These are phyloP conservation scores for Delia radicum DNA, from an alignment of 1,140 invertebrate genomes.

Conservation along the genomic window DNA sequence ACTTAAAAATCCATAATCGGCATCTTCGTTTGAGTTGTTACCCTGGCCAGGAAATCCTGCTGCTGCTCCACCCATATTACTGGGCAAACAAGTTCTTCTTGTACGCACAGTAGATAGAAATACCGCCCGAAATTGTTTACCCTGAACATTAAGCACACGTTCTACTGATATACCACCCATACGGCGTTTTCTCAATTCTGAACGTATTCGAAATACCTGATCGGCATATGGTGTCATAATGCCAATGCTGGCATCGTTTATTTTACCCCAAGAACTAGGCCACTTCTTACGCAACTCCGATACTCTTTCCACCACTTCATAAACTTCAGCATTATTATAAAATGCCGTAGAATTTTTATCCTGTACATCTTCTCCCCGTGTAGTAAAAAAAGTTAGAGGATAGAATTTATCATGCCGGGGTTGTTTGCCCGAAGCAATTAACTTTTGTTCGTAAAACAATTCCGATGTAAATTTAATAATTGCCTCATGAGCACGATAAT, in stretches of 20 bases:
- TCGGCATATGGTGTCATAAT: slow-evolving; percentile 86
- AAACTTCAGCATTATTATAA: slow-evolving; percentile 82
- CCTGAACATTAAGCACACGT: slow-evolving; percentile 84
- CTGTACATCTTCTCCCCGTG: slow-evolving; percentile 74
- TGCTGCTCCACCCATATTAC: slow-evolving; percentile 26
- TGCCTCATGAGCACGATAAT: slow-evolving; percentile 82
- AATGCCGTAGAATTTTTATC: slow-evolving; percentile 82
- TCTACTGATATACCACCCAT: slow-evolving; percentile 81
- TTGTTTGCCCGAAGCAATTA: slow-evolving; percentile 71
- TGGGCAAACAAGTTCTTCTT: slow-evolving; percentile 66
- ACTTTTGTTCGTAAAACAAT: slow-evolving; percentile 78
- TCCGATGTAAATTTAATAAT: slow-evolving; percentile 82
- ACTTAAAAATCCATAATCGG: slow-evolving; percentile 83
- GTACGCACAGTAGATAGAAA: slow-evolving; percentile 84
- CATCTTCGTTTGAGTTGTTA: slow-evolving; percentile 60
- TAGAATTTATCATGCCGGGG: slow-evolving; percentile 68
- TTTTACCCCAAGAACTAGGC: slow-evolving; percentile 73
- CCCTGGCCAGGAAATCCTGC: slow-evolving; percentile 42
- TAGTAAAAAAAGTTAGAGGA: slow-evolving; percentile 82
- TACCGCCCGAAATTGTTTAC: slow-evolving; percentile 85
- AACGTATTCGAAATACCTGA: slow-evolving; percentile 73
- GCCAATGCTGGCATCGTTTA: slow-evolving; percentile 75
- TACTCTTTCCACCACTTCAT: slow-evolving; percentile 75
- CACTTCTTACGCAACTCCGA: slow-evolving; percentile 69
- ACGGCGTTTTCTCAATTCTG: slow-evolving; percentile 73